These are phyloP conservation scores for Amiota communis DNA, from an alignment of 2,888 invertebrate species.

Conservation along the genomic window DNA sequence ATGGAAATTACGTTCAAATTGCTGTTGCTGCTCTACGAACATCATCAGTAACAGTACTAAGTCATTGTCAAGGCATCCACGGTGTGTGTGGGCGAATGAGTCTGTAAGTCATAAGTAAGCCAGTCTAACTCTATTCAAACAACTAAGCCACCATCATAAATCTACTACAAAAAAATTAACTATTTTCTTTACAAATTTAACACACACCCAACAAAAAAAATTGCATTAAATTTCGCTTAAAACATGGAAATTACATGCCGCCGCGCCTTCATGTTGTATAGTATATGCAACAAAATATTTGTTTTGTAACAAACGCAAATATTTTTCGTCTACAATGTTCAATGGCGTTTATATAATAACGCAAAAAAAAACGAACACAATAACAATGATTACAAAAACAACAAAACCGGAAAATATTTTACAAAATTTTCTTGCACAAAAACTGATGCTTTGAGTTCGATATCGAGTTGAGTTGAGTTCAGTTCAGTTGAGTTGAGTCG, in stretches of 20 bases:
- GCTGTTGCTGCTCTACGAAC: constrained; percentile 15
- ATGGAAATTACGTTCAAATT: constrained; percentile 67
- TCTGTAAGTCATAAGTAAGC: no score
- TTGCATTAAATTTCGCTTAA: background rate
- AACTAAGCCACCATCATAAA: no score
- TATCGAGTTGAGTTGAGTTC: background rate
- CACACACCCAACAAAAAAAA: background rate
- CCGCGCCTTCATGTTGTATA: constrained; percentile 10
- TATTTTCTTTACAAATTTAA: background rate
- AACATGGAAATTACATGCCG: constrained; percentile 2
- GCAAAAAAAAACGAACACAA: no score
- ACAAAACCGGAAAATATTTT: constrained; percentile 18
- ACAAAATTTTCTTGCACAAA: constrained; percentile 17
- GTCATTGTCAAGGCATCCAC: no score
- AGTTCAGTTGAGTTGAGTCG: no score
- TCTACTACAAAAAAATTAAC: background rate
- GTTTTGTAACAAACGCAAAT: constrained; percentile 25
- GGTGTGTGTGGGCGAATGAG: no score
- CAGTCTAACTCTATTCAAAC: no score
- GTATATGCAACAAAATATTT: constrained; percentile 23
- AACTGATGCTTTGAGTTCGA: constrained; percentile 23
- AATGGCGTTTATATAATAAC: background rate
- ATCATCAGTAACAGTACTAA: no score
- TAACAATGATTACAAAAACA: no score
- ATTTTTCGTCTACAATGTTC: constrained; percentile 8